Percentiles rank a stretch among this genome's conserved stretches.
phyloP scores from a whole-genome alignment of 2,113 vertebrate genomes.

The Tiliqua scincoides region DNA sequence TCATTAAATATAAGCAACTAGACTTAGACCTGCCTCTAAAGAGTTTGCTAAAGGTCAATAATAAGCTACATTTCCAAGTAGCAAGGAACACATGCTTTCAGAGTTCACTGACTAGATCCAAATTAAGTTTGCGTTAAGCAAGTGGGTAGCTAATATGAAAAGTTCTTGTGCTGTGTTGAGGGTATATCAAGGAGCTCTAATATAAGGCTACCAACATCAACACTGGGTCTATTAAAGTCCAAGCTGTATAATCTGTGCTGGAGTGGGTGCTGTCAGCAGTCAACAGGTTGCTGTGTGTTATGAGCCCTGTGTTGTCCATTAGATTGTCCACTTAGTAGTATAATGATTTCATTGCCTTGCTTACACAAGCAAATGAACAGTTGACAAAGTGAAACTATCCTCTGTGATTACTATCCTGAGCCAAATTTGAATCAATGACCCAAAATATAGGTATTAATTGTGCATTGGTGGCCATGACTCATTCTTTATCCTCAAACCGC shows the following conservation, averaged over 20 bases:
- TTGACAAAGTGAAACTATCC: not conserved
- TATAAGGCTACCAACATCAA: too few species aligned
- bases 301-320: not conserved
- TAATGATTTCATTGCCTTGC: not conserved
- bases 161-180: not conserved
- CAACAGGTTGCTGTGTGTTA: not conserved
- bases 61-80: not conserved
- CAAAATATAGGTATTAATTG: not conserved
- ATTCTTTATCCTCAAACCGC: not conserved
- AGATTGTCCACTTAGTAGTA: not conserved
- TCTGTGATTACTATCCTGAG: not conserved
- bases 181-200: not conserved
- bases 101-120: not conserved
- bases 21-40: not conserved
- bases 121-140: not conserved
- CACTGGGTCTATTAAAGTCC: not conserved
- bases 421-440: not conserved
- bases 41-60: not conserved
- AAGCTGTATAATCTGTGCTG: not conserved
- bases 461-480: not conserved
- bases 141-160: not conserved
- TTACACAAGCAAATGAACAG: not conserved
- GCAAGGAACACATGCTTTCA: not conserved
- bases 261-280: not conserved
- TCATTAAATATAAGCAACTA: not conserved